Evolutionary conservation across 2,888 invertebrate genomes (phyloP).

Genomic region (Drosophila koepferae): DNA sequence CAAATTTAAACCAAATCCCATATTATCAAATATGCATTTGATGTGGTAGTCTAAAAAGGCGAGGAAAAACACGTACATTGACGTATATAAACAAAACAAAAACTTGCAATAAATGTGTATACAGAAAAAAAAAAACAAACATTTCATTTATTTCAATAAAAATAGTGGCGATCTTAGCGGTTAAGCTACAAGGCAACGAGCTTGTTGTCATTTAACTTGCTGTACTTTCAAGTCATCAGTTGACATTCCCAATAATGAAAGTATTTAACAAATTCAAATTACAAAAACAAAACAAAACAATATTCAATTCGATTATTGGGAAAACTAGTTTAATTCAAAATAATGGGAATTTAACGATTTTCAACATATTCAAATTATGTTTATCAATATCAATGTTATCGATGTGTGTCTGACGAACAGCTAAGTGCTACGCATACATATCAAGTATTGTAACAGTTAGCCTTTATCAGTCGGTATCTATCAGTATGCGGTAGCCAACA

Average conservation of each 20-base stretch:
- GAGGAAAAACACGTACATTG: conserved; percentile 63
- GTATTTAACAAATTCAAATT: neutral
- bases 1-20: conserved; percentile 30
- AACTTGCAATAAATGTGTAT: conserved; percentile 85
- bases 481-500: neutral
- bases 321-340: neutral
- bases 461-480: conserved; percentile 13
- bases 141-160: conserved; percentile 1
- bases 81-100: conserved; percentile 70
- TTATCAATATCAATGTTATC: conserved; percentile 5
- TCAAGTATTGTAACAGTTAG: conserved; percentile 14
- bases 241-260: neutral
- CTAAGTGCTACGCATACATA: too few relatives aligned
- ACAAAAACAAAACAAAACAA: too few relatives aligned
- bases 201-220: neutral
- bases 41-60: conserved; percentile 82
- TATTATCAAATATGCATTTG: conserved; percentile 72
- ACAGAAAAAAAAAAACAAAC: conserved; percentile 65
- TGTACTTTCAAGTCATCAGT: neutral
- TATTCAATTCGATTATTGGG: too few relatives aligned
- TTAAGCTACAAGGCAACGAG: neutral
- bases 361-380: neutral
- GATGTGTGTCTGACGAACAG: neutral
- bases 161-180: conserved; percentile 22
- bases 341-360: neutral